Percentiles rank a stretch among this genome's conserved stretches.
phyloP scores from a whole-genome alignment of 2,888 invertebrate genomes.

The Osmoderma eremita region DNA sequence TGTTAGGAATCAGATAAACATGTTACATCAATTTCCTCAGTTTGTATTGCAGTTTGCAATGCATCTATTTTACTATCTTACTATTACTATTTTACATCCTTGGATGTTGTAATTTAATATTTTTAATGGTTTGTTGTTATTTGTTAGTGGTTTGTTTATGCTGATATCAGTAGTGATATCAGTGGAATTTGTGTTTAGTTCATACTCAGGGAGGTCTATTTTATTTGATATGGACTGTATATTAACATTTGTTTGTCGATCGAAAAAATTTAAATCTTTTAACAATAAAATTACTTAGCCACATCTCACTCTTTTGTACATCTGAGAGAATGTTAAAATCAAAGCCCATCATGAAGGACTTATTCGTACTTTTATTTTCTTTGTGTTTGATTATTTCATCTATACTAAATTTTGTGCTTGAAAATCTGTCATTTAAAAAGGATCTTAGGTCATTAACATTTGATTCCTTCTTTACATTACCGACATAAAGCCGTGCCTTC shows the following conservation, averaged over 20 bases:
- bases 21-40: too few species aligned
- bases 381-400: slow-evolving; percentile 19
- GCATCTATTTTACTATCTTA: too few species aligned
- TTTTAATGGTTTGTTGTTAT: too few species aligned
- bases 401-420: not conserved
- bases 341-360: slow-evolving; percentile 16
- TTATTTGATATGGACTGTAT: too few species aligned
- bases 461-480: not conserved
- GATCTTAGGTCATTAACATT: not conserved
- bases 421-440: slow-evolving; percentile 1
- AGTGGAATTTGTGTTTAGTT: too few species aligned
- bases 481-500: not conserved
- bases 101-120: too few species aligned
- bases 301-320: not conserved
- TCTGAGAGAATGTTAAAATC: slow-evolving; percentile 9
- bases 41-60: too few species aligned
- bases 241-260: not conserved
- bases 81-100: too few species aligned
- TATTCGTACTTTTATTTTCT: slow-evolving; percentile 3
- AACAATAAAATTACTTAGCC: slow-evolving; percentile 1
- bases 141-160: too few species aligned
- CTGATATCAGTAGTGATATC: too few species aligned
- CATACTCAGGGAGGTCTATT: too few species aligned
- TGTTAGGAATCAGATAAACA: too few species aligned
- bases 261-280: slow-evolving; percentile 17